phyloP scores from a whole-genome alignment of 2,113 vertebrate genomes.

The Microcebus jonahi region DNA sequence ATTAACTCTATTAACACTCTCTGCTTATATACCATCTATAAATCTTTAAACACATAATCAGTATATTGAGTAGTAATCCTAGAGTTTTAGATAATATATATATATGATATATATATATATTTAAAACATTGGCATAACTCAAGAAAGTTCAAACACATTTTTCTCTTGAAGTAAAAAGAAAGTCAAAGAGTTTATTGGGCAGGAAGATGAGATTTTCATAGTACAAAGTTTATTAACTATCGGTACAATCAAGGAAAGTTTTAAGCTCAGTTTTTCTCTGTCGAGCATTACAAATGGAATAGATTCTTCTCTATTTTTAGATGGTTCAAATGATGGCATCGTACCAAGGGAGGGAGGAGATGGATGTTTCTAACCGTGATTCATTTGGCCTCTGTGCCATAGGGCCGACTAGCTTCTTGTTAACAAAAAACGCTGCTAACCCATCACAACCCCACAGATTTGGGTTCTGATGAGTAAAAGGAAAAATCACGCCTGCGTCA shows the following conservation, averaged over 20 bases:
- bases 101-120: background rate
- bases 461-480: conserved; percentile 20
- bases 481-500: background rate
- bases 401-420: background rate
- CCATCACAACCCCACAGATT: background rate
- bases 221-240: background rate
- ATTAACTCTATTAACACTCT: background rate
- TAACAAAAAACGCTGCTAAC: background rate
- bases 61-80: background rate
- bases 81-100: background rate
- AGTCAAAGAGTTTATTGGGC: background rate
- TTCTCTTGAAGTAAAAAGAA: background rate
- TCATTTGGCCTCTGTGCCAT: background rate
- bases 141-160: background rate
- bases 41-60: background rate
- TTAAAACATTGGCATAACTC: background rate
- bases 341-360: background rate
- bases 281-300: background rate
- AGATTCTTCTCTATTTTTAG: background rate
- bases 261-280: background rate
- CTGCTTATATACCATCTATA: background rate
- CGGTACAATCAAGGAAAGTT: background rate
- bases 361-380: background rate
- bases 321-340: background rate
- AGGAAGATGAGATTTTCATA: background rate